Percentiles rank a stretch among this genome's conserved stretches.
Evolutionary conservation across 2,797 vertebrate genomes (phyloP).

Genomic region (Pangasius larnaudii): DNA sequence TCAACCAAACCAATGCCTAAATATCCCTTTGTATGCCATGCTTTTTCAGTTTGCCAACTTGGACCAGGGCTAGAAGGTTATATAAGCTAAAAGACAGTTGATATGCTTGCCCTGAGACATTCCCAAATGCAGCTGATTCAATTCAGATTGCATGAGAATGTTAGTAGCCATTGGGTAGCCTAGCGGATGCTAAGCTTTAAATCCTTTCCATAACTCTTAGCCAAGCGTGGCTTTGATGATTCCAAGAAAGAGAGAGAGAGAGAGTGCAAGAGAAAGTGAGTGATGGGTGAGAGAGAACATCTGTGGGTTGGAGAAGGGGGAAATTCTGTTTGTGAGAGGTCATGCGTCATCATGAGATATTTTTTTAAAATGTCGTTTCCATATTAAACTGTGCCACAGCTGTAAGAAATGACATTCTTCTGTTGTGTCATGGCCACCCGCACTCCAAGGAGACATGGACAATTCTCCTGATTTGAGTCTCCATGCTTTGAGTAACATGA

Average conservation of each 20-base stretch:
- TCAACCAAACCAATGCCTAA: background rate
- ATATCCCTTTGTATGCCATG: conserved; percentile 30
- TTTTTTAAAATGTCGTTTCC: conserved; percentile 68
- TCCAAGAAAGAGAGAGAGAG: conserved; percentile 26
- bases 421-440: conserved; percentile 56
- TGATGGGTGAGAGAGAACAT: conserved; percentile 36
- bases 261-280: conserved; percentile 46
- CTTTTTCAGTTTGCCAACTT: background rate
- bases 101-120: conserved; percentile 9
- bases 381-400: conserved; percentile 62
- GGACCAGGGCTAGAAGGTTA: background rate
- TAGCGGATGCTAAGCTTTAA: conserved; percentile 32
- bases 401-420: conserved; percentile 69
- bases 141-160: conserved; percentile 42
- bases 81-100: conserved; percentile 13
- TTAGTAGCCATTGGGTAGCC: conserved; percentile 32
- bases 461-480: conserved; percentile 19
- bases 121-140: conserved; percentile 45
- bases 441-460: conserved; percentile 20
- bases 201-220: conserved; percentile 34
- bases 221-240: conserved; percentile 51
- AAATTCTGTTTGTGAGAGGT: conserved; percentile 51
- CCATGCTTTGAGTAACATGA: background rate
- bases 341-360: conserved; percentile 54
- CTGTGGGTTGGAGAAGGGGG: conserved; percentile 36